Evolutionary conservation across 2,888 invertebrate species (phyloP).

Genomic region (Acanthosepion pharaonis): DNA sequence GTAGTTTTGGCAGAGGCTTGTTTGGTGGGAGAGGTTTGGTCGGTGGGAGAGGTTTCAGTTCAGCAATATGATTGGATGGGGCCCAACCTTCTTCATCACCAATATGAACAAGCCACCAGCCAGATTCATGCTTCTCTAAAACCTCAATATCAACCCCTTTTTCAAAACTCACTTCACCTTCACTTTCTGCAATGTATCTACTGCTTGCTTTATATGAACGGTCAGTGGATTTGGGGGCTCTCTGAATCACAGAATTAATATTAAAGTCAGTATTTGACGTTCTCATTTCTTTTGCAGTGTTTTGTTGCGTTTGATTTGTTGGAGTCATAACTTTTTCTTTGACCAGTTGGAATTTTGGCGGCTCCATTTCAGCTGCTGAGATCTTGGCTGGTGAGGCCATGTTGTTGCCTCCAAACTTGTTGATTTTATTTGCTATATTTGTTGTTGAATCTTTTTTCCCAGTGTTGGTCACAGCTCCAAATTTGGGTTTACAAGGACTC

Average conservation of each 20-base stretch:
- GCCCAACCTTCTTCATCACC: conserved; percentile 41
- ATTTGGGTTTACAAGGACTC: background rate
- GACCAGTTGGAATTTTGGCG: background rate
- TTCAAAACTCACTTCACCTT: conserved; percentile 68
- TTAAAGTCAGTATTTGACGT: background rate
- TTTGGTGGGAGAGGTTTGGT: conserved; percentile 36
- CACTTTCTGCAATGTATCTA: conserved; percentile 58
- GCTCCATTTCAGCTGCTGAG: background rate
- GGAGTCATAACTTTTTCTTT: background rate
- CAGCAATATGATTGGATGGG: conserved; percentile 3
- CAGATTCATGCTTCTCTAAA: conserved; percentile 71
- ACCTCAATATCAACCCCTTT: conserved; percentile 70
- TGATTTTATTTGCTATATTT: background rate
- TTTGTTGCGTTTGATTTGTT: background rate
- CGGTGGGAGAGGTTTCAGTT: background rate
- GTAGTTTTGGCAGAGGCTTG: conserved; percentile 25
- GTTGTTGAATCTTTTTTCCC: background rate
- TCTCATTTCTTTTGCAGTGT: background rate
- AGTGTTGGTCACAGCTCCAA: background rate
- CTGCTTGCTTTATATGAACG: conserved; percentile 52
- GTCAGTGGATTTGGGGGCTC: background rate
- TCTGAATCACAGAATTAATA: background rate
- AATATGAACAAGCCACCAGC: conserved; percentile 72
- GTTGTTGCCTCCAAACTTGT: background rate
- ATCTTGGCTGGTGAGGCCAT: background rate